Evolutionary conservation across 2,888 invertebrate species (phyloP).

Genomic region (Andricus curvator): DNA sequence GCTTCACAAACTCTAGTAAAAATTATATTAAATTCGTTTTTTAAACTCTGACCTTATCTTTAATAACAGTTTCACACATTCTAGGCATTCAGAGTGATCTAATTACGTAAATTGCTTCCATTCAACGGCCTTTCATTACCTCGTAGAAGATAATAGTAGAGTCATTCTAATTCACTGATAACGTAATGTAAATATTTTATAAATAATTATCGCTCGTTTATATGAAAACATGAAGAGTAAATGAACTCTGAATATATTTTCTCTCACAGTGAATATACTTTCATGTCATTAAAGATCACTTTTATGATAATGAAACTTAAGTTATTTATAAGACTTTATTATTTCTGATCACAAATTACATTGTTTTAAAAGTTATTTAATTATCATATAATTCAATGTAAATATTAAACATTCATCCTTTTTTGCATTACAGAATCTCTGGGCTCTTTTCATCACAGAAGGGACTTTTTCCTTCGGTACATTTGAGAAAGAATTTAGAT

Average conservation of each 20-base stretch:
- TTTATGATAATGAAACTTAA: no score
- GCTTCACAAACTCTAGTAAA: not conserved
- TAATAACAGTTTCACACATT: conserved; percentile 20
- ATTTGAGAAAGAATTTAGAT: conserved; percentile 80
- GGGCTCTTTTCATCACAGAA: conserved; percentile 86
- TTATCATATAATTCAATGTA: not conserved
- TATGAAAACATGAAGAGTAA: no score
- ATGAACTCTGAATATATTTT: no score
- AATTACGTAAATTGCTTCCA: conserved; percentile 31
- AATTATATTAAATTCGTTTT: conserved; percentile 4
- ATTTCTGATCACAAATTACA: no score
- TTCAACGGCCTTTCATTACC: conserved; percentile 22
- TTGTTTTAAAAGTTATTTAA: no score
- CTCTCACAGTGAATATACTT: not conserved
- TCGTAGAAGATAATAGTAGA: not conserved
- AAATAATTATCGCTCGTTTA: no score
- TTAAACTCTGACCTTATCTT: conserved; percentile 3
- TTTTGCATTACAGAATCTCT: conserved; percentile 80
- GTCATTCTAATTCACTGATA: not conserved
- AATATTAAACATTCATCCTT: not conserved
- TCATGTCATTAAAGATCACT: not conserved
- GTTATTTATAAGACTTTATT: no score
- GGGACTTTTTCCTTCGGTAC: conserved; percentile 86
- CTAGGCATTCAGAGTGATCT: not conserved
- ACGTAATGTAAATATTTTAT: not conserved